phyloP scores from a whole-genome alignment of 2,113 vertebrate species.

The Hemicordylus capensis region DNA sequence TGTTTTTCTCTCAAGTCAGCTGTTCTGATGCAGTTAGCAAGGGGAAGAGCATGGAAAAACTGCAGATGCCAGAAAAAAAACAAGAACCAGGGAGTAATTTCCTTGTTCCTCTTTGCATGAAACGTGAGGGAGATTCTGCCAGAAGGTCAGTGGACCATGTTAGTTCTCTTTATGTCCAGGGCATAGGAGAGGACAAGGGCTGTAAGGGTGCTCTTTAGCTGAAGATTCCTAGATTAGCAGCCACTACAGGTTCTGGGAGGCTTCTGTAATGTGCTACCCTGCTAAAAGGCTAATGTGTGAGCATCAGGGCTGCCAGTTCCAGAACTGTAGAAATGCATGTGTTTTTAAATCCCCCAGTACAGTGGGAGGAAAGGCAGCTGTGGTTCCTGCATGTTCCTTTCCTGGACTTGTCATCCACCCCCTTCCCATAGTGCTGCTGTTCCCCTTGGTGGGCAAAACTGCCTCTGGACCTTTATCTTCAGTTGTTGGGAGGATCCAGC shows the following conservation, averaged over 20 bases:
- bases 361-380: too few relatives aligned
- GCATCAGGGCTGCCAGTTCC: too few relatives aligned
- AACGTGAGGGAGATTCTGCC: not conserved
- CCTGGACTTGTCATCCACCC: too few relatives aligned
- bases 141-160: not conserved
- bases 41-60: not conserved
- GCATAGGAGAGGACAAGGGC: too few relatives aligned
- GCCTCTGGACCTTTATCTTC: too few relatives aligned
- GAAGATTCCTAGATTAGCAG: not conserved
- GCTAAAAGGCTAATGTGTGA: not conserved
- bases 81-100: not conserved
- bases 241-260: not conserved
- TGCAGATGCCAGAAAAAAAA: not conserved
- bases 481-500: too few relatives aligned
- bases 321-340: too few relatives aligned
- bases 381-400: too few relatives aligned
- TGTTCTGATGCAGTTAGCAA: not conserved
- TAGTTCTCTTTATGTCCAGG: not conserved
- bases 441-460: too few relatives aligned
- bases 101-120: not conserved
- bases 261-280: not conserved
- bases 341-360: too few relatives aligned
- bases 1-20: not conserved
- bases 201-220: not conserved
- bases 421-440: too few relatives aligned